A percentile compares a stretch with the other conserved stretches of the same genome.
Conservation (phyloP, 2,888 invertebrate genomes). For the Acleris holmiana region DNA sequence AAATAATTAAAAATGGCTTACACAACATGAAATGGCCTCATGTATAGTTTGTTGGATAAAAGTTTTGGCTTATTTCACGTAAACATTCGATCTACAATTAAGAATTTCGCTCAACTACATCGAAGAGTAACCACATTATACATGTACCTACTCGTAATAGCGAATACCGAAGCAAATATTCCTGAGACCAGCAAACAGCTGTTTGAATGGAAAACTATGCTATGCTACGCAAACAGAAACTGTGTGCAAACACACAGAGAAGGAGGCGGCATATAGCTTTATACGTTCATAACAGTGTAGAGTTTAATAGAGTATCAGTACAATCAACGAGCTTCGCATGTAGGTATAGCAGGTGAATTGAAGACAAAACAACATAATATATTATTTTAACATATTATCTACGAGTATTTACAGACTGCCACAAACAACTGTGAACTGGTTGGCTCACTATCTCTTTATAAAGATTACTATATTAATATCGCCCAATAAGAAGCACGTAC, state of each 20-base stretch:
- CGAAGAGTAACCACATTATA: not conserved
- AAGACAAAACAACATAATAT: not conserved
- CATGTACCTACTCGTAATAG: too few relatives aligned
- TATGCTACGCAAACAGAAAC: not conserved
- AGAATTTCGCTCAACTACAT: not conserved
- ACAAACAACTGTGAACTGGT: too few relatives aligned
- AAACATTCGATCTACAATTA: too few relatives aligned
- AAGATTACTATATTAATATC: too few relatives aligned
- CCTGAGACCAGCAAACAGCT: not conserved
- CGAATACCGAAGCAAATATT: not conserved
- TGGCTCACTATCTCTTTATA: not conserved
- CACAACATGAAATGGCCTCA: not conserved
- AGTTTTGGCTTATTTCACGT: not conserved
- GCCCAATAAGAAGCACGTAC: too few relatives aligned
- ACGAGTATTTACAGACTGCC: not conserved
- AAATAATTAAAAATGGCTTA: not conserved
- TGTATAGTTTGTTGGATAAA: not conserved
- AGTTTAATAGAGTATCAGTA: not conserved
- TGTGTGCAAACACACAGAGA: not conserved
- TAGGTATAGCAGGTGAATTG: not conserved
- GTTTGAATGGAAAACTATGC: not conserved
- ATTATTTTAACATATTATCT: not conserved
- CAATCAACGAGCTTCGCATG: constrained; percentile 1
- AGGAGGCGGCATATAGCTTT: not conserved
- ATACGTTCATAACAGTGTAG: not conserved